Percentiles rank a stretch among this genome's conserved stretches.
These are phyloP conservation scores for Caenorhabditis becei DNA, from an alignment of 2,888 invertebrate genomes.

Conservation along the genomic window DNA sequence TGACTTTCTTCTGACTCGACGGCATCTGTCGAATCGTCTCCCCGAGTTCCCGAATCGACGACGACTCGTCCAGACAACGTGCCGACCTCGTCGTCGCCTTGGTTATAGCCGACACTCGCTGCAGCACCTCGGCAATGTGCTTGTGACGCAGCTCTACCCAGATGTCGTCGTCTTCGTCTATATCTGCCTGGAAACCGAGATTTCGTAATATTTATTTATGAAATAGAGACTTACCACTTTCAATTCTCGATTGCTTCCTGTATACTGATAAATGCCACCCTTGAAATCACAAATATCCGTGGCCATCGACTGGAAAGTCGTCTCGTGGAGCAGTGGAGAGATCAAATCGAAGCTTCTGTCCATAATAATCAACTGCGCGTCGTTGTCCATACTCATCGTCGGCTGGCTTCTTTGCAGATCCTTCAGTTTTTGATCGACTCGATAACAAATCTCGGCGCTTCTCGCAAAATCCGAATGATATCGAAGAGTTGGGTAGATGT, in stretches of 20 bases:
- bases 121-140: constrained; percentile 33
- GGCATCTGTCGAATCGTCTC: constrained; percentile 33
- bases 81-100: constrained; percentile 10
- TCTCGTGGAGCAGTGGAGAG: constrained; percentile 47
- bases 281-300: constrained; percentile 24
- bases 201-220: background rate
- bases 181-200: constrained; percentile 1
- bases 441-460: constrained; percentile 50
- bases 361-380: constrained; percentile 43
- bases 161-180: constrained; percentile 29
- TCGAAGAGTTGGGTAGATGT: constrained; percentile 29
- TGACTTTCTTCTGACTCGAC: constrained; percentile 16
- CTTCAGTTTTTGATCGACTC: constrained; percentile 46
- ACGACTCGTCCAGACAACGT: background rate
- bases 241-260: background rate
- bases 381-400: constrained; percentile 9
- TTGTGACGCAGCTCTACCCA: constrained; percentile 49
- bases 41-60: constrained; percentile 4
- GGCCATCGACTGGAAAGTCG: constrained; percentile 42
- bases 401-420: constrained; percentile 12
- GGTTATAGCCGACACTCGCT: constrained; percentile 12
- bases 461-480: constrained; percentile 38
- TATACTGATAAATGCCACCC: constrained; percentile 19
- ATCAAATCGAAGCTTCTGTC: constrained; percentile 49
- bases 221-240: background rate